Evolutionary conservation across 2,797 vertebrate genomes (phyloP), one percentile per base, ranked within the genome.

Genomic region (Danionella dracula): DNA sequence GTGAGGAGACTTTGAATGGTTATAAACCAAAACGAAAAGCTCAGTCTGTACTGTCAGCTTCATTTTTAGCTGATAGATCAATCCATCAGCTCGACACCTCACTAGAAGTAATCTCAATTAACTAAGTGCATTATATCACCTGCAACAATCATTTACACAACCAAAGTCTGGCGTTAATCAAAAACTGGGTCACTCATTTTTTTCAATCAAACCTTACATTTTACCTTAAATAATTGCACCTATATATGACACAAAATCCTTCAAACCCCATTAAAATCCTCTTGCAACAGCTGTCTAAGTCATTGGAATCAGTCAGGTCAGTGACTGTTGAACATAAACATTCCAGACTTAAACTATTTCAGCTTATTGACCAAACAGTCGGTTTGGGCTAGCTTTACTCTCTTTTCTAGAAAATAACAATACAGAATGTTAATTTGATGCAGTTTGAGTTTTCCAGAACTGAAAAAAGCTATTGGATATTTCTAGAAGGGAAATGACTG

Each of bases 91-190:
- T 37, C 34, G 17, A 57, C 54, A 42, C 31, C 16, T 10, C 12
- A 23, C 54, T 8, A 1, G n/a, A 20, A 49, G 46, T 49, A 38
- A 49, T 21, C 44, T 61, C 32, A 48, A 37, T 48, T 49, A 37
- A 37, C 9, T 35, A 60, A 61, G 58, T 48, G 44, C 20, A 48
- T 61, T 48, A 61, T 48, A 38, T 61, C 58, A 61, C 31, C 57
- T 35, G 31, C 31, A 46, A 13, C n/a, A 27, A 9, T 6, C 38
- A 42, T 17, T 42, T n/a, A 57, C 8, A 21, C 23, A 46, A 20
- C 20, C 19, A 21, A 15, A 31, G 16, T 51, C 11, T 8, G n/a
- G 5, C 17, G 29, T 4, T 12, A 54, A 21, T 3, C 23, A 27
- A 3, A 27, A 6, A 3, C 6, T 27, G 23, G 23, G n/a, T n/a